Conservation (phyloP, 35 echinoderm and acorn worm genomes). For the Eucidaris tribuloides region DNA sequence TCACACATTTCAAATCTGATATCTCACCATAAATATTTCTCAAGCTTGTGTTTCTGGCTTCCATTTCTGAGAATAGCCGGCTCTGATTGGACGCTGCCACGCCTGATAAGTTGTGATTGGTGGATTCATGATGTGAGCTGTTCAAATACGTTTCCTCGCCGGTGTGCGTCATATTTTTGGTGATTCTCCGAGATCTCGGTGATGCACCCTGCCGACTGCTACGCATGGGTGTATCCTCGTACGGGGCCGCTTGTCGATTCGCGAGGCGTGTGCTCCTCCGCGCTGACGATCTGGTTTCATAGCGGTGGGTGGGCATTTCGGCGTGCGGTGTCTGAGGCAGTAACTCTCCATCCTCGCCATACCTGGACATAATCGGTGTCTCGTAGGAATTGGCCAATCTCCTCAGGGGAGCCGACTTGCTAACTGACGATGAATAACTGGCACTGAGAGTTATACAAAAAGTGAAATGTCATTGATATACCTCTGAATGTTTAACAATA, state of each 20-base stretch:
- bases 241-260: background rate
- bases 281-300: background rate
- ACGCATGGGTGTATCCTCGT: conserved; percentile 1
- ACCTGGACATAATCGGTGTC: conserved; percentile 25
- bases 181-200: background rate
- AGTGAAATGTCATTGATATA: background rate
- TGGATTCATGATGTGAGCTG: background rate
- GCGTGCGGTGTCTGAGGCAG: conserved; percentile 21
- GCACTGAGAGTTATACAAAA: conserved; percentile 7
- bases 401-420: background rate
- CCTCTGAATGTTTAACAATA: background rate
- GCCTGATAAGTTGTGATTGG: background rate
- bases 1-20: background rate
- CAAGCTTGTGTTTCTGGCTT: conserved; percentile 12
- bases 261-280: background rate
- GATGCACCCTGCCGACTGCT: background rate
- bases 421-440: conserved; percentile 29
- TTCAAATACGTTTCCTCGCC: background rate
- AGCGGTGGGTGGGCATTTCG: background rate
- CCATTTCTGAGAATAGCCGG: background rate
- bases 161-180: background rate
- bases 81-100: background rate
- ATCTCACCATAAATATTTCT: conserved; percentile 9
- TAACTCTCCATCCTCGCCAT: background rate
- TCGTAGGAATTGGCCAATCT: conserved; percentile 19